phyloP scores from a whole-genome alignment of 2,888 invertebrate species.

The Pristionchus arcanus region DNA sequence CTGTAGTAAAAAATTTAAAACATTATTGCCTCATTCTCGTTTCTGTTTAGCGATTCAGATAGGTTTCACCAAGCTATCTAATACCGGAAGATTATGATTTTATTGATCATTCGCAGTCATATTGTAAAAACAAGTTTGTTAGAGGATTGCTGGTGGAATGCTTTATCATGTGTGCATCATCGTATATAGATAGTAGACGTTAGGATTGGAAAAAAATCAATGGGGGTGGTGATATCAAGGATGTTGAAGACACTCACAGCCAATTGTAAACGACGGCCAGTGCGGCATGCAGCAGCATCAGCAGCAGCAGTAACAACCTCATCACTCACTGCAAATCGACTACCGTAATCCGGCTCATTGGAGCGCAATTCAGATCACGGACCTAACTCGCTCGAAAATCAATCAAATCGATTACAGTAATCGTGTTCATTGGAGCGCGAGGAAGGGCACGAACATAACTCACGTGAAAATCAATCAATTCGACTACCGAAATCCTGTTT shows the following conservation, averaged over 20 bases:
- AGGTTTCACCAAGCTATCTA: neutral
- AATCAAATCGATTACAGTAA: neutral
- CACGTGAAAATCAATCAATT: neutral
- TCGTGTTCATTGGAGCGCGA: too few species aligned
- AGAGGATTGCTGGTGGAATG: too few species aligned
- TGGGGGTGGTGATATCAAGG: too few species aligned
- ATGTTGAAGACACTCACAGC: constrained; percentile 42
- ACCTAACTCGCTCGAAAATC: neutral
- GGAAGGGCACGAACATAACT: neutral
- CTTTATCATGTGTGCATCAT: too few species aligned
- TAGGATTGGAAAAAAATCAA: too few species aligned
- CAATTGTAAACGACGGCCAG: constrained; percentile 43
- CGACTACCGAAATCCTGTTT: too few species aligned
- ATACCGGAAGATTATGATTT: neutral
- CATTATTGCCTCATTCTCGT: neutral
- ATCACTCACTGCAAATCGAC: neutral
- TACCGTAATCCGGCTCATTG: neutral
- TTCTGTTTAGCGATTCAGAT: neutral
- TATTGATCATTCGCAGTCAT: neutral
- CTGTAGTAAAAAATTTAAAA: too few species aligned
- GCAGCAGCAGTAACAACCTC: constrained; percentile 43
- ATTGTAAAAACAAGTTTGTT: too few species aligned
- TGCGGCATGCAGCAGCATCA: constrained; percentile 30
- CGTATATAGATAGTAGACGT: too few species aligned
- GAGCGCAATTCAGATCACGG: neutral